phyloP scores from a whole-genome alignment of 2,888 invertebrate genomes.

The Geotrupes spiniger region DNA sequence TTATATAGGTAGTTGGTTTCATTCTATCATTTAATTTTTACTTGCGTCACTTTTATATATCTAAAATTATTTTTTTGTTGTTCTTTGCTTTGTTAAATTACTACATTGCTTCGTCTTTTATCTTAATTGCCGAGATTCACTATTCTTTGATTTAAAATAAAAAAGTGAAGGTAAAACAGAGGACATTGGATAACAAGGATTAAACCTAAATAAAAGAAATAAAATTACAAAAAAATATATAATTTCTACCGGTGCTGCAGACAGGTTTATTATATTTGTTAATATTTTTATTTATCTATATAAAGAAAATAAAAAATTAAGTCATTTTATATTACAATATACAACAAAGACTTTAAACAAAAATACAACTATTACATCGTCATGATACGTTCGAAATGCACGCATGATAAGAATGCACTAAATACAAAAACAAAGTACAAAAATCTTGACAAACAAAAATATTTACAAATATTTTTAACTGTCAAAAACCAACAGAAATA shows the following conservation, averaged over 20 bases:
- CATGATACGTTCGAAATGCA: slow-evolving; percentile 16
- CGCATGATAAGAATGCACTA: slow-evolving; percentile 11
- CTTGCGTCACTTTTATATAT: too few species aligned
- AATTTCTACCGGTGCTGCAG: slow-evolving; percentile 34
- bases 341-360: slow-evolving; percentile 14
- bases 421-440: slow-evolving; percentile 13
- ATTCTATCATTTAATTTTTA: too few species aligned
- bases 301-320: slow-evolving; percentile 22
- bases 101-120: too few species aligned
- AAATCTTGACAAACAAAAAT: slow-evolving; percentile 23
- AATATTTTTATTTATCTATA: slow-evolving; percentile 31
- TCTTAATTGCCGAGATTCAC: too few species aligned
- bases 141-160: neutral
- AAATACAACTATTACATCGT: slow-evolving; percentile 7
- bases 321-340: slow-evolving; percentile 11
- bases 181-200: slow-evolving; percentile 7
- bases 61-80: too few species aligned
- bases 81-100: too few species aligned
- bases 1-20: too few species aligned
- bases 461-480: slow-evolving; percentile 29
- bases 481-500: slow-evolving; percentile 36
- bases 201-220: slow-evolving; percentile 27
- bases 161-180: slow-evolving; percentile 10
- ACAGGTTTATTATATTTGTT: slow-evolving; percentile 34
- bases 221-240: slow-evolving; percentile 34